phyloP scores from a whole-genome alignment of 2,888 invertebrate species.

The Auanema sp. region DNA sequence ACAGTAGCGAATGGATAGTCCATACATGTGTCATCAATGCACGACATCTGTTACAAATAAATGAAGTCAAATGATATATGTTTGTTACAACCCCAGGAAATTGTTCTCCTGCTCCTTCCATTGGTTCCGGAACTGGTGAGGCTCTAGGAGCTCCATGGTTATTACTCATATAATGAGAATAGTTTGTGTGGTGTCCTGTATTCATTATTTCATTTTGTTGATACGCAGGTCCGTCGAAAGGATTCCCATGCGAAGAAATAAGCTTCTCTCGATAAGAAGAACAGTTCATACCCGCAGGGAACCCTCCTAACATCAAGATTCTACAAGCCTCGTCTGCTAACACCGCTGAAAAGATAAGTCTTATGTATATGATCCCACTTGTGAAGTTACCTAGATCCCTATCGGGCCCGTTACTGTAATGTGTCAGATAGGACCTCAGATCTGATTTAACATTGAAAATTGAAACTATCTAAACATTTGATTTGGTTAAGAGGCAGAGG shows the following conservation, averaged over 20 bases:
- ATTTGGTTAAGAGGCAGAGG: too few species aligned
- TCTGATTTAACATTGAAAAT: too few species aligned
- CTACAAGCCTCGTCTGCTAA: not conserved
- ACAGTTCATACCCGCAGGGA: not conserved
- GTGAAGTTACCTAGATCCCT: too few species aligned
- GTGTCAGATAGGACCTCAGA: too few species aligned
- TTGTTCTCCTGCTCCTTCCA: slow-evolving; percentile 2
- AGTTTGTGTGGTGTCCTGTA: too few species aligned
- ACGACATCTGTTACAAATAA: too few species aligned
- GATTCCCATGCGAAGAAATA: not conserved
- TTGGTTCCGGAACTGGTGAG: not conserved
- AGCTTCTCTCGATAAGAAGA: not conserved
- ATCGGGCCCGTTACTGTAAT: too few species aligned
- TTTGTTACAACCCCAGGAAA: not conserved
- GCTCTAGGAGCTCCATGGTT: not conserved
- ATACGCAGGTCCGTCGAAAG: not conserved
- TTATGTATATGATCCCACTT: too few species aligned
- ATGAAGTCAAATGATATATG: too few species aligned
- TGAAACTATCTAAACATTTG: too few species aligned
- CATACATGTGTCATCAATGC: too few species aligned
- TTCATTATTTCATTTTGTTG: not conserved
- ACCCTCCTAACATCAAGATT: not conserved
- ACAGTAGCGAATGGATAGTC: too few species aligned
- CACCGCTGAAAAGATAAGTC: not conserved
- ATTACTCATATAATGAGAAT: not conserved